Evolutionary conservation across 2,113 vertebrate species (phyloP).

Genomic region (Oryzias melastigma): DNA sequence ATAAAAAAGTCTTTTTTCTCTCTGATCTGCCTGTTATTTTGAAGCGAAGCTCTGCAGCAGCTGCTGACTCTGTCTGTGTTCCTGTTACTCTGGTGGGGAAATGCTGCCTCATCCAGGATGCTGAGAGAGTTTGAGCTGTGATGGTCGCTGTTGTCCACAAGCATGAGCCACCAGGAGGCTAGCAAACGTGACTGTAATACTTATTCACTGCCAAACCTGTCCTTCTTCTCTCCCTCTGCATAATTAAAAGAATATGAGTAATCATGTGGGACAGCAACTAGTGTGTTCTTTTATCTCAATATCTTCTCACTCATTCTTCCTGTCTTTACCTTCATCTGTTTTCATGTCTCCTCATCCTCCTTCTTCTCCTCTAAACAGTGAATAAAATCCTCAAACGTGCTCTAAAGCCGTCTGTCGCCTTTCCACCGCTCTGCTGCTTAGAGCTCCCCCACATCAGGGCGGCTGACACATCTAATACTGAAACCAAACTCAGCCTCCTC

Average conservation of each 20-base stretch:
- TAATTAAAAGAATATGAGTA: neutral
- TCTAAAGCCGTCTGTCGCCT: neutral
- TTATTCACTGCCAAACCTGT: neutral
- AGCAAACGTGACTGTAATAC: too few species aligned
- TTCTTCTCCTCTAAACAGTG: neutral
- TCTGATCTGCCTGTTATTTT: constrained; percentile 1
- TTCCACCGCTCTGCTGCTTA: constrained; percentile 37
- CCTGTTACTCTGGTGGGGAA: constrained; percentile 1
- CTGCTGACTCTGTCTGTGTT: constrained; percentile 5
- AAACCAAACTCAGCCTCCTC: constrained; percentile 38
- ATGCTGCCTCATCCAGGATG: too few species aligned
- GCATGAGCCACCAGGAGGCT: too few species aligned
- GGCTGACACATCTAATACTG: constrained; percentile 61
- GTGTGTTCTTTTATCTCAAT: too few species aligned
- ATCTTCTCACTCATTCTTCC: too few species aligned
- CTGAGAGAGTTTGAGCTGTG: too few species aligned
- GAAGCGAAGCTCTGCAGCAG: neutral
- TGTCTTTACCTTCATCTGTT: neutral
- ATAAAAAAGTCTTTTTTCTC: neutral
- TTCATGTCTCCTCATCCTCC: constrained; percentile 27
- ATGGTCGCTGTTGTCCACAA: too few species aligned
- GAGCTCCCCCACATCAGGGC: constrained; percentile 41
- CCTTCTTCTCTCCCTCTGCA: neutral
- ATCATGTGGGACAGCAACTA: too few species aligned
- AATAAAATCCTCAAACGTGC: constrained; percentile 15